phyloP scores from a whole-genome alignment of 2,797 vertebrate species.

The Sarcoramphus papa region DNA sequence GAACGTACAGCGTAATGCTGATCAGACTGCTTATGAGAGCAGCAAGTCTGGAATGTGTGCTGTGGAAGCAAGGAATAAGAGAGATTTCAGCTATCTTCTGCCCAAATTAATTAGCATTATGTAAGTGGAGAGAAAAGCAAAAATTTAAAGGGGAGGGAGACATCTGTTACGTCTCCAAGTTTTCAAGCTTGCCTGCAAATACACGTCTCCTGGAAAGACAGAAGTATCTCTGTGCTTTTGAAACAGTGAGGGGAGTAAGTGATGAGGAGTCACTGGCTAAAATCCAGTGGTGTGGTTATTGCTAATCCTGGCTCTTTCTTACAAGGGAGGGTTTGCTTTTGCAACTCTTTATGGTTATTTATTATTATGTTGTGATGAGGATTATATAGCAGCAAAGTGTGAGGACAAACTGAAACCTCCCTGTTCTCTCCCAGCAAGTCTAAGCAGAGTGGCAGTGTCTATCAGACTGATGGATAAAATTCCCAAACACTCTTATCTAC shows the following conservation, averaged over 20 bases:
- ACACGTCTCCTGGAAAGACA: not conserved
- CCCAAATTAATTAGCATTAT: slow-evolving; percentile 60
- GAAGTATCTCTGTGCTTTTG: not conserved
- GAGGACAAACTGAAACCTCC: not conserved
- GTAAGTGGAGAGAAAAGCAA: slow-evolving; percentile 32
- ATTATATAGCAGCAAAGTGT: not conserved
- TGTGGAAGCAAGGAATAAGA: not conserved
- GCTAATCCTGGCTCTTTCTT: not conserved
- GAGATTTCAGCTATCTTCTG: slow-evolving; percentile 12
- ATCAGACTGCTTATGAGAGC: slow-evolving; percentile 41
- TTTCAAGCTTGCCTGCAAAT: slow-evolving; percentile 28
- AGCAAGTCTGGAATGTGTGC: slow-evolving; percentile 12
- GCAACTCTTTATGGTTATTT: not conserved
- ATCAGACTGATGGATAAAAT: not conserved
- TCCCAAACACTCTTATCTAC: not conserved
- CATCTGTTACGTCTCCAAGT: slow-evolving; percentile 35
- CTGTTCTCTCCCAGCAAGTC: not conserved
- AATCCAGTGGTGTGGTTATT: slow-evolving; percentile 7
- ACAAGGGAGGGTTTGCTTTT: not conserved
- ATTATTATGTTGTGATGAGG: not conserved
- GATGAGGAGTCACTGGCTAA: slow-evolving; percentile 23
- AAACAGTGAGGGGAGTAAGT: not conserved
- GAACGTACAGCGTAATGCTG: not conserved
- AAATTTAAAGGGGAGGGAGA: slow-evolving; percentile 28
- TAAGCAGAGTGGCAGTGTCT: not conserved